phyloP scores from a whole-genome alignment of 2,797 vertebrate genomes.

The Molossus alvarezi region DNA sequence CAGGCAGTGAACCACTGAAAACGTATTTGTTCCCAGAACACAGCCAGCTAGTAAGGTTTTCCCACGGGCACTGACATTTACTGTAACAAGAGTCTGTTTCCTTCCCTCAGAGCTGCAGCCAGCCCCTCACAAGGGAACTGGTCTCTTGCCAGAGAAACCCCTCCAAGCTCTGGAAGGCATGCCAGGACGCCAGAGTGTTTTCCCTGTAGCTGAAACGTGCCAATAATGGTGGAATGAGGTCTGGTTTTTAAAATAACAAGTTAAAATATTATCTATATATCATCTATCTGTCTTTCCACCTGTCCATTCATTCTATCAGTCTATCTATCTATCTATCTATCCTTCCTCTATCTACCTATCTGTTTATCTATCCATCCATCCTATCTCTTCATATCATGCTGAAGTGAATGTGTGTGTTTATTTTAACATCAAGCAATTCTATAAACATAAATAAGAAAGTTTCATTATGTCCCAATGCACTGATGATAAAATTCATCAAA shows the following conservation, averaged over 20 bases:
- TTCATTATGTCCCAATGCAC: neutral
- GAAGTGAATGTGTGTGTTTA: neutral
- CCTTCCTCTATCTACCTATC: neutral
- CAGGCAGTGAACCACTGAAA: slow-evolving; percentile 79
- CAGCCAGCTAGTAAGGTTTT: slow-evolving; percentile 79
- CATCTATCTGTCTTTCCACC: neutral
- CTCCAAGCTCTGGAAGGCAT: slow-evolving; percentile 40
- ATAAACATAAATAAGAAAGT: neutral
- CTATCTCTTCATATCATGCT: neutral
- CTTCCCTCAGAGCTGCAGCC: slow-evolving; percentile 61
- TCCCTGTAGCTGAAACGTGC: neutral
- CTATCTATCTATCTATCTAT: neutral
- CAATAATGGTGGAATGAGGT: neutral
- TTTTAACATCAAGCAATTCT: neutral
- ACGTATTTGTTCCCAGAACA: slow-evolving; percentile 76
- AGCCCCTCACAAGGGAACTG: slow-evolving; percentile 61
- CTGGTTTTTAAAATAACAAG: neutral
- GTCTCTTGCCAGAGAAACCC: slow-evolving; percentile 77
- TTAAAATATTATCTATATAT: neutral
- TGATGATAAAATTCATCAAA: neutral
- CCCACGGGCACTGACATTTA: slow-evolving; percentile 87
- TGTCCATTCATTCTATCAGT: neutral
- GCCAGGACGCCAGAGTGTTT: neutral
- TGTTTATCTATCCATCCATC: neutral
- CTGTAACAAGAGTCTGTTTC: slow-evolving; percentile 77